A percentile compares a stretch with the other conserved stretches of the same genome.
Evolutionary conservation across 2,888 invertebrate genomes (phyloP).

Genomic region (Nomada goodeniana): DNA sequence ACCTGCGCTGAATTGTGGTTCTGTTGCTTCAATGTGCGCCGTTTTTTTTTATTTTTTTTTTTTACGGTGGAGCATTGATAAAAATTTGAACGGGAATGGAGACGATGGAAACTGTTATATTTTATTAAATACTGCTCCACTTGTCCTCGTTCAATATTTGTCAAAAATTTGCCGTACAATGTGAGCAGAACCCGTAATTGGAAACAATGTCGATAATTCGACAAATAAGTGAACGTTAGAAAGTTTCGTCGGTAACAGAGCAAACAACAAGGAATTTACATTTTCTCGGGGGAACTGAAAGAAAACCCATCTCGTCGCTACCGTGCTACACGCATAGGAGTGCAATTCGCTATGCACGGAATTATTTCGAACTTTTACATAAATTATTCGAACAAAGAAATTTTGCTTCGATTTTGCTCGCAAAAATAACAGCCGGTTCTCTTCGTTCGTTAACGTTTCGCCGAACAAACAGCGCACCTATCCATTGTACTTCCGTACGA

Average conservation of each 20-base stretch:
- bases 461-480: not conserved
- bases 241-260: slow-evolving; percentile 6
- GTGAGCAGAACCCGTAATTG: too few species aligned
- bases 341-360: slow-evolving; percentile 2
- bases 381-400: slow-evolving; percentile 34
- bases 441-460: slow-evolving; percentile 30
- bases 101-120: not conserved
- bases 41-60: not conserved
- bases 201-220: too few species aligned
- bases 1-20: not conserved
- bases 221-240: not conserved
- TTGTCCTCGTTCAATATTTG: too few species aligned
- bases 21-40: slow-evolving; percentile 15
- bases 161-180: too few species aligned
- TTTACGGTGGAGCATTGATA: not conserved
- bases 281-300: slow-evolving; percentile 1
- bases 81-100: not conserved
- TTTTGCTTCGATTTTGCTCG: not conserved
- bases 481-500: slow-evolving; percentile 36
- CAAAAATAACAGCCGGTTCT: slow-evolving; percentile 38
- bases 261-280: slow-evolving; percentile 4
- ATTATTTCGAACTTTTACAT: slow-evolving; percentile 45
- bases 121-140: too few species aligned
- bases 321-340: not conserved
- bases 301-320: slow-evolving; percentile 15